Percentiles rank a stretch among this genome's conserved stretches.
These are phyloP conservation scores for Bellardia pandia DNA, from an alignment of 2,888 invertebrate genomes.

Conservation along the genomic window DNA sequence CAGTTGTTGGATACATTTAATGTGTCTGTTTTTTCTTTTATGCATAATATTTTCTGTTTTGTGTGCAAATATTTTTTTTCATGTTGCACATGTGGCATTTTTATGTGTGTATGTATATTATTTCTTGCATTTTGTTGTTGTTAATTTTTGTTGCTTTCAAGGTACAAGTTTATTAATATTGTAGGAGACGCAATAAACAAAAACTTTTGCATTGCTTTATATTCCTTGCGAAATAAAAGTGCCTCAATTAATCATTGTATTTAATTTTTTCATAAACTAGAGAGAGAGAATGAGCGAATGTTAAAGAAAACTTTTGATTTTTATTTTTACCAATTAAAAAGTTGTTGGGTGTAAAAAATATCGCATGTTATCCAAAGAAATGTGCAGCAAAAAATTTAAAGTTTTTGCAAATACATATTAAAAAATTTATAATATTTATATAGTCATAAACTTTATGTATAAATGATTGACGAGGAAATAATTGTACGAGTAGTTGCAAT, in stretches of 20 bases:
- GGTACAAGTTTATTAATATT: constrained; percentile 53
- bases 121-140: not conserved
- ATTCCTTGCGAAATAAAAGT: constrained; percentile 53
- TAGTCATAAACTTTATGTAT: not conserved
- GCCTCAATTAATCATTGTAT: constrained; percentile 66
- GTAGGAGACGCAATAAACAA: constrained; percentile 3
- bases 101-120: constrained; percentile 40
- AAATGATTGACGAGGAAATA: constrained; percentile 2
- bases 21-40: constrained; percentile 39
- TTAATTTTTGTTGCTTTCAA: constrained; percentile 52
- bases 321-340: constrained; percentile 44
- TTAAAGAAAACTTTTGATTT: constrained; percentile 50
- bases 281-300: constrained; percentile 12
- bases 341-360: constrained; percentile 54
- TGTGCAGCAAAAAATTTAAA: not conserved
- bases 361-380: constrained; percentile 54
- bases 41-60: constrained; percentile 35
- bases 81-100: constrained; percentile 58
- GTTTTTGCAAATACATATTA: constrained; percentile 70
- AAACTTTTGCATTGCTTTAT: constrained; percentile 51
- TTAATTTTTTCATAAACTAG: constrained; percentile 43
- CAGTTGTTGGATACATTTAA: constrained; percentile 61
- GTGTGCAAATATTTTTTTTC: constrained; percentile 38
- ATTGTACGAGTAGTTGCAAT: not conserved
- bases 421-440: constrained; percentile 2